Base-by-base conservation (phyloP, 2,113 vertebrate species). In the Siphamia tubifer region DNA sequence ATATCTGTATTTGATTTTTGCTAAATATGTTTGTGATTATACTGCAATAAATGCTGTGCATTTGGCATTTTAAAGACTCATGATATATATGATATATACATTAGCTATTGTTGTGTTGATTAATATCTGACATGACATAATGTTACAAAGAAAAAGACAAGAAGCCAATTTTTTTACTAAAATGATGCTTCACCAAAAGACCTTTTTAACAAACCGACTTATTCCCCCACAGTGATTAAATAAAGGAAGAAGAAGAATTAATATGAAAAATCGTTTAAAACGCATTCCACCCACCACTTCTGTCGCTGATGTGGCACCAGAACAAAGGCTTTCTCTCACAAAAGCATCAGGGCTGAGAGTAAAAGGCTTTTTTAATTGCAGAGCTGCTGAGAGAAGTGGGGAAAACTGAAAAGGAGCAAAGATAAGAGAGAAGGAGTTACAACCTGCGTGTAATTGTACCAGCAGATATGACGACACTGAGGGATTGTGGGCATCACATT, bases 21-120 rank as follows among this genome's bases (percentile, higher is more conserved):
- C 69, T 55, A 75, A 81, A 71, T 72, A 78, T 32, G 17, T 83
- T 84, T 85, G 83, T 88, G 85, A 88, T 42, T 65, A 72, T 67
- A 65, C 66, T 78, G 38, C 40, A 91, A 86, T 91, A 90, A 91
- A 92, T 86, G 74, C 72, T 84, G 87, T 86, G 85, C 77, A 82
- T 92, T 87, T 63, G 70, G 79, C 13, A 74, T 47, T 82, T 72
- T 48, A 51, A 83, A 73, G 48, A 6, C 5, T 56, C 10, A 16
- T 9, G 2, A 13, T 2, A 13, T 51, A 36, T 61, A n/a, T 11
- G 55, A 30, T 9, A 21, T 27, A 12, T 3, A 28, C 12, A 40
- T 42, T 27, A 39, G 30, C 44, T 28, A 19, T 27, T 8, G 30
- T 6, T 7, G 1, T 13, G 17, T 36, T 57, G 3, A 39, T 16